phyloP scores from a whole-genome alignment of 2,797 vertebrate species.

The Phoeniculus purpureus region DNA sequence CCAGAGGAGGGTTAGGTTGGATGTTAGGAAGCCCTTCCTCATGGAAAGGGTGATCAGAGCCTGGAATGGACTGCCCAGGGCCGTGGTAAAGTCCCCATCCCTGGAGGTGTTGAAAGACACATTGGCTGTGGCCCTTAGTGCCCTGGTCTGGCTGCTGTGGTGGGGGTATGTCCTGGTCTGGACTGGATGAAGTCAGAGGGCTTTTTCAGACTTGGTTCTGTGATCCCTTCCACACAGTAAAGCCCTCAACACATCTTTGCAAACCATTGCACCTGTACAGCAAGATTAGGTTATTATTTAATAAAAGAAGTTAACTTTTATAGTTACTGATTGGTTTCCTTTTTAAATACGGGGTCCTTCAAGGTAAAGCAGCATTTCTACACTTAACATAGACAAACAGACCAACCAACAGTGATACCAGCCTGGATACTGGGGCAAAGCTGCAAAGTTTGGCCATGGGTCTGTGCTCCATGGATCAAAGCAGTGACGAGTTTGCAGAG shows the following conservation, averaged over 20 bases:
- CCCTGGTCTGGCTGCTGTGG: no score
- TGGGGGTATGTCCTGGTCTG: no score
- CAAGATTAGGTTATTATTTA: background rate
- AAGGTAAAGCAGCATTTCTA: background rate
- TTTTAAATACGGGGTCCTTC: background rate
- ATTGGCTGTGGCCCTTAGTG: no score
- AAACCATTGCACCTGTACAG: background rate
- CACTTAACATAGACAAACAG: background rate
- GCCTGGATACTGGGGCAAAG: background rate
- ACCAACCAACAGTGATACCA: background rate
- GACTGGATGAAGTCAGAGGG: no score
- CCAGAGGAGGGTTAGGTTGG: no score
- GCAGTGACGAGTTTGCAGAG: background rate
- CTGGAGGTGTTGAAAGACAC: no score
- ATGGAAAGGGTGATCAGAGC: no score
- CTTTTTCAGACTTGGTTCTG: no score
- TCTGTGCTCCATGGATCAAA: background rate
- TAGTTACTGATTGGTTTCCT: no score
- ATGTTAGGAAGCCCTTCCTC: no score
- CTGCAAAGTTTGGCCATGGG: background rate
- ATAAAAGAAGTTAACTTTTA: background rate
- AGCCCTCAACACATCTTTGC: background rate
- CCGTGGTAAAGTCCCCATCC: no score
- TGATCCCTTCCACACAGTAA: background rate
- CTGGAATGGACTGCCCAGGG: no score